Percentiles rank a stretch among this genome's conserved stretches.
These are phyloP conservation scores for Grus americana DNA, from an alignment of 2,113 vertebrate genomes.

Conservation along the genomic window DNA sequence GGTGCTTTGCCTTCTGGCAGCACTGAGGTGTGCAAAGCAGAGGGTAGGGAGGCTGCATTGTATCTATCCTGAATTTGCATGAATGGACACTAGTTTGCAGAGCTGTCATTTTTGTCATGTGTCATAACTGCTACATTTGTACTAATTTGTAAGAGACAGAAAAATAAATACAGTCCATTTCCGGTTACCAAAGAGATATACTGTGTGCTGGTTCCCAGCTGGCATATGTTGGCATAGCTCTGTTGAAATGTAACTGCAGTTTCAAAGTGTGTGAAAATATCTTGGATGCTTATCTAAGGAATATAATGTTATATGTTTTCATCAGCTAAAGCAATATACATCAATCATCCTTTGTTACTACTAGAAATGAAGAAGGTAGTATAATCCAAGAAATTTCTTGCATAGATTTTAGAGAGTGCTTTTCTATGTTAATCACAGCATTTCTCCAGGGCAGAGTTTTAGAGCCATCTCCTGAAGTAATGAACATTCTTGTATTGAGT, in stretches of 20 bases:
- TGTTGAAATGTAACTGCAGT: constrained; percentile 17
- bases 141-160: background rate
- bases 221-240: constrained; percentile 9
- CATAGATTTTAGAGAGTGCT: constrained; percentile 17
- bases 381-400: constrained; percentile 24
- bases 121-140: background rate
- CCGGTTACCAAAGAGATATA: background rate
- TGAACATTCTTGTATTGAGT: background rate
- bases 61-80: background rate
- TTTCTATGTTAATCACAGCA: constrained; percentile 29
- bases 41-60: background rate
- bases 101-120: background rate
- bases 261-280: constrained; percentile 35
- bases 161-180: constrained; percentile 17
- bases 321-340: constrained; percentile 31
- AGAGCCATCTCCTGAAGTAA: constrained; percentile 22
- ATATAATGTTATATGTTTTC: background rate
- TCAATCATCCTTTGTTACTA: constrained; percentile 44
- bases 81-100: background rate
- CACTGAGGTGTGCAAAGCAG: background rate
- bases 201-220: background rate
- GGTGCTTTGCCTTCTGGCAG: background rate
- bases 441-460: constrained; percentile 29
- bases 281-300: constrained; percentile 15
- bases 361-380: constrained; percentile 21